Evolutionary conservation across 2,113 vertebrate genomes (phyloP), one percentile per base, ranked within the genome.

Genomic region (Cynopterus brachyotis): DNA sequence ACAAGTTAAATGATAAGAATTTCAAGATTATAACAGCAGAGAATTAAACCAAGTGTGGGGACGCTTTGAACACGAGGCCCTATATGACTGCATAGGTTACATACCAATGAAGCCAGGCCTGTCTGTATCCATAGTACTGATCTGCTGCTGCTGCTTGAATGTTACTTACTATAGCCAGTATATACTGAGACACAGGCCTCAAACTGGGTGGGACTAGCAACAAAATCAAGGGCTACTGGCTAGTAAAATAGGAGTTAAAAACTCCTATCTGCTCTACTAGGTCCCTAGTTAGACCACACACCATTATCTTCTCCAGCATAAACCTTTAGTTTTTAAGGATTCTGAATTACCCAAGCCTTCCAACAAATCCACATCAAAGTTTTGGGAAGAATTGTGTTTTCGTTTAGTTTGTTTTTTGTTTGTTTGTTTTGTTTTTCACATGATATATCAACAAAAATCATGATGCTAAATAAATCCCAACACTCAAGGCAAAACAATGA

Each of bases 361-460:
- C 53, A 81, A 53, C 69, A 93, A 95, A 66, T 60, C 67, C 35
- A 94, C 22, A 72, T 35, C 76, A 94, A 89, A 72, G n/a, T 83
- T 90, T 88, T 92, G 20, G 22, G 35, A 85, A 94, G 60, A 88
- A 45, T 62, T 93, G 40, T 91, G 5, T 82, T 96, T 96, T 84
- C 30, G 28, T 73, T 95, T 93, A 73, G 35, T 75, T 91, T 93
- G 50, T 3, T 75, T 91, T 86, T 20, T 59, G 88, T 94, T 47
- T 83, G 28, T 88, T 93, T 95, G 37, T 80, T 6, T 59, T 26
- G 57, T 59, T 59, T 59, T 59, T 59, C 73, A 76, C 40, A 62
- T 50, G 24, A 76, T 55, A n/a, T 47, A 72, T 66, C 40, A 59
- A 85, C 35, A 88, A 96, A 95, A 81, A 82, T 59, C 28, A 89